Percentiles rank a stretch among this genome's conserved stretches.
phyloP scores from a whole-genome alignment of 2,888 invertebrate genomes.

The Didymodactylos carnosus region DNA sequence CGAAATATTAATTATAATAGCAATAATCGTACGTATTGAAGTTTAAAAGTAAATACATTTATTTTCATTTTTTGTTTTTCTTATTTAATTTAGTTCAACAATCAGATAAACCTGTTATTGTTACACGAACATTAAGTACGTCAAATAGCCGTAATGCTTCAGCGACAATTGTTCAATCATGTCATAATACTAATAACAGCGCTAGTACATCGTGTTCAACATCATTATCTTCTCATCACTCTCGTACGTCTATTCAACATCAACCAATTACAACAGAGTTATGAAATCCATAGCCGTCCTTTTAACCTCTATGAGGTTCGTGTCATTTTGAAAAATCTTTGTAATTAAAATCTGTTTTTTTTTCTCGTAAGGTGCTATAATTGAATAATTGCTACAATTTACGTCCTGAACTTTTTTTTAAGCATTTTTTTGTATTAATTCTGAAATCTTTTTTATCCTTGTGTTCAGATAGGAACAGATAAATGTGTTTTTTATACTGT shows the following conservation, averaged over 20 bases:
- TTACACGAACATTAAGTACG: not conserved
- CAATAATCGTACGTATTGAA: too few relatives aligned
- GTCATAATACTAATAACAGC: not conserved
- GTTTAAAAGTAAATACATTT: not conserved
- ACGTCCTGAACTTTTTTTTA: too few relatives aligned
- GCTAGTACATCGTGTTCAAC: too few relatives aligned
- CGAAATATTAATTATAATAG: too few relatives aligned
- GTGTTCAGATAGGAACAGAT: too few relatives aligned
- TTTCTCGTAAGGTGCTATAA: too few relatives aligned
- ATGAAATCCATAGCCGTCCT: not conserved
- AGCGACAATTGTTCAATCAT: not conserved
- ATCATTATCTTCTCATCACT: not conserved
- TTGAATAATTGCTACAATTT: too few relatives aligned
- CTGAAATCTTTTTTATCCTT: too few relatives aligned
- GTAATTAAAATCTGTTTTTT: too few relatives aligned
- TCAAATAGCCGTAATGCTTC: not conserved
- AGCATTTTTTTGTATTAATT: too few relatives aligned
- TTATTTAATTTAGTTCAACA: not conserved
- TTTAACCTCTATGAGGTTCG: not conserved
- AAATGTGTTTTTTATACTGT: too few relatives aligned
- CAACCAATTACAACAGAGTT: slow-evolving; percentile 1
- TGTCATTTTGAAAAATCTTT: too few relatives aligned
- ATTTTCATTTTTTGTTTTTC: not conserved
- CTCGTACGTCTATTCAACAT: not conserved
- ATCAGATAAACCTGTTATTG: not conserved